Base-by-base conservation (phyloP, 2,113 vertebrate genomes). In the Fulmarus glacialis region DNA sequence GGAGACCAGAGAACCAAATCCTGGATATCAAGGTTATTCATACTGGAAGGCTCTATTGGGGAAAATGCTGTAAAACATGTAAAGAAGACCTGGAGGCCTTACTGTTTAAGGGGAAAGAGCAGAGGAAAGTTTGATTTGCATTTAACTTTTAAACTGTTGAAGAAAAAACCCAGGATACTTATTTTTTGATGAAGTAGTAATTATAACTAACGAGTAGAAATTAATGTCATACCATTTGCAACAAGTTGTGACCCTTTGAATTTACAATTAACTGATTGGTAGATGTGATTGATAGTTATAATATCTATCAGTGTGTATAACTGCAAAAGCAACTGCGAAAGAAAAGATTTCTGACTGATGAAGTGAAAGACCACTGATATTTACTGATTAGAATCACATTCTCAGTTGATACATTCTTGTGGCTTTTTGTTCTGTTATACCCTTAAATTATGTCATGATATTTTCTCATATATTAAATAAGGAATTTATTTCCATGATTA, bases 131-230 rank as follows among this genome's bases (percentile, higher is more conserved):
- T 72, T 63, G 14, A 24, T 50, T 72, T 53, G 6, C 36, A n/a
- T 29, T 66, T 23, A 53, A 88, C 6, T 48, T 90, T 42, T 48
- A 82, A 84, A 89, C 4, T 32, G 0, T 20, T 55, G 20, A 68
- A 80, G 9, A 40, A 82, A 91, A 82, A 36, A 14, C 0, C 0
- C 6, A 32, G 2, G 0, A 32, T 21, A 24, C 5, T 52, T 64
- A 5, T 34, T 52, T 79, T 82, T 68, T 81, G 2, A 29, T 13
- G 38, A 79, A 66, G 9, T 56, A 77, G 6, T 20, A 50, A 56
- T 86, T 71, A 56, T 21, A 67, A 30, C 5, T 3, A 58, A 48
- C 12, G 10, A 50, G 3, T n/a, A 60, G 38, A 73, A 78, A 84
- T 74, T 40, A 70, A 73, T 75, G 14, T 56, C 17, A 22, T 82